These are phyloP conservation scores for Epinotia demarniana DNA, from an alignment of 2,888 invertebrate species.

Conservation along the genomic window DNA sequence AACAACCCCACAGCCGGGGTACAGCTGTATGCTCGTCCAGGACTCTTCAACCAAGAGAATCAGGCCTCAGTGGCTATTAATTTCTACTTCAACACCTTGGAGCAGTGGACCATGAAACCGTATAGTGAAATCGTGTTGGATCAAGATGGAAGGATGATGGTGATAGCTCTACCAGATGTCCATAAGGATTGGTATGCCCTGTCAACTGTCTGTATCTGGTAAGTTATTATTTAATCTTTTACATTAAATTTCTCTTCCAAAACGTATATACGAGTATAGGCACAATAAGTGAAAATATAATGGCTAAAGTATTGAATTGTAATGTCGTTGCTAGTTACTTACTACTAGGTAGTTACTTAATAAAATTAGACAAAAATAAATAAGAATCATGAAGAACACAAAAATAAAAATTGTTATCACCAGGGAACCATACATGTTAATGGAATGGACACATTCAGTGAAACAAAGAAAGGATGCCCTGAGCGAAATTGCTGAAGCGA, in stretches of 20 bases:
- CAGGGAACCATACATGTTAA: slow-evolving; percentile 76
- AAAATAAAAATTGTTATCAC: slow-evolving; percentile 24
- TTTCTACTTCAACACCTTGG: slow-evolving; percentile 60
- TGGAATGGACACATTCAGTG: slow-evolving; percentile 64
- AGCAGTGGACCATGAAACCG: slow-evolving; percentile 67
- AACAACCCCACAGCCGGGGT: slow-evolving; percentile 64
- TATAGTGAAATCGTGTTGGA: slow-evolving; percentile 64
- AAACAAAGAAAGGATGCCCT: slow-evolving; percentile 76
- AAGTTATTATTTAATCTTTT: slow-evolving; percentile 52
- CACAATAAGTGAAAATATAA: too few relatives aligned
- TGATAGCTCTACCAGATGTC: slow-evolving; percentile 72
- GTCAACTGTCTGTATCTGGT: slow-evolving; percentile 76
- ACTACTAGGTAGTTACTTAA: too few relatives aligned
- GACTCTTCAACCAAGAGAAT: slow-evolving; percentile 59
- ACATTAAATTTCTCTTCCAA: too few relatives aligned
- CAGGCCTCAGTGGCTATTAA: slow-evolving; percentile 67
- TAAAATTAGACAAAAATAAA: too few relatives aligned
- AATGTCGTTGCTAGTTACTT: too few relatives aligned
- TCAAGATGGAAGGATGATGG: slow-evolving; percentile 65
- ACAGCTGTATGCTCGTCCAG: slow-evolving; percentile 59
- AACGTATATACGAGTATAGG: too few relatives aligned
- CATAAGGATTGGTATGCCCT: slow-evolving; percentile 69
- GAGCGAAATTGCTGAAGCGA: slow-evolving; percentile 85
- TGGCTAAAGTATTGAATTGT: too few relatives aligned
- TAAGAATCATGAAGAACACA: too few relatives aligned